Conservation (phyloP, 2,888 invertebrate species). For the Liodrosophila aerea region DNA sequence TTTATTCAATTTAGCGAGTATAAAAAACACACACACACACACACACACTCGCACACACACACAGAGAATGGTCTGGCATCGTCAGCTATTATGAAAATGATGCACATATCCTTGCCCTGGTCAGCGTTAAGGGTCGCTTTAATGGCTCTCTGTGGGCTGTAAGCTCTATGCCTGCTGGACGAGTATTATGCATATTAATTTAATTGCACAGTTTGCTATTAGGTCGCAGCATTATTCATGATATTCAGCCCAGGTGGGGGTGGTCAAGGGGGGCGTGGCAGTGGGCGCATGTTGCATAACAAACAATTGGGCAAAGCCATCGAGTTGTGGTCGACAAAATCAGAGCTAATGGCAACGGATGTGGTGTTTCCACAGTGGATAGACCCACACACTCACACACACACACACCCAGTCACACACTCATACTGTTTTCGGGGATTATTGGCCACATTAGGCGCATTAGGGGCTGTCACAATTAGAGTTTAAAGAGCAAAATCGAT, state of each 20-base stretch:
- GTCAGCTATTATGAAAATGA: conserved; percentile 4
- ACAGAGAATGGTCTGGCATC: too few relatives aligned
- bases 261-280: neutral
- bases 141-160: too few relatives aligned
- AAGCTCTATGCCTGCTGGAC: conserved; percentile 12
- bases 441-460: conserved; percentile 32
- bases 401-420: conserved; percentile 12
- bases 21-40: neutral
- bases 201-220: conserved; percentile 52
- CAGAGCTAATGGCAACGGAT: conserved; percentile 50
- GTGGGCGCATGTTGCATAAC: conserved; percentile 8
- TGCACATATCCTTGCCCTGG: conserved; percentile 1
- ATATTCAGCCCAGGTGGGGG: conserved; percentile 18
- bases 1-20: neutral
- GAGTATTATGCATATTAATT: conserved; percentile 60
- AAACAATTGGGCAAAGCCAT: conserved; percentile 9
- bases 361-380: conserved; percentile 26
- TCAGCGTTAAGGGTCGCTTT: conserved; percentile 5
- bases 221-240: conserved; percentile 60
- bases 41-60: too few relatives aligned
- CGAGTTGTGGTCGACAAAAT: conserved; percentile 19
- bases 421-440: conserved; percentile 37
- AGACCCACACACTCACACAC: conserved; percentile 5
- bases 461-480: conserved; percentile 13
- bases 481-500: conserved; percentile 45